phyloP scores from a whole-genome alignment of 2,113 vertebrate species.

The Myxocyprinus asiaticus region DNA sequence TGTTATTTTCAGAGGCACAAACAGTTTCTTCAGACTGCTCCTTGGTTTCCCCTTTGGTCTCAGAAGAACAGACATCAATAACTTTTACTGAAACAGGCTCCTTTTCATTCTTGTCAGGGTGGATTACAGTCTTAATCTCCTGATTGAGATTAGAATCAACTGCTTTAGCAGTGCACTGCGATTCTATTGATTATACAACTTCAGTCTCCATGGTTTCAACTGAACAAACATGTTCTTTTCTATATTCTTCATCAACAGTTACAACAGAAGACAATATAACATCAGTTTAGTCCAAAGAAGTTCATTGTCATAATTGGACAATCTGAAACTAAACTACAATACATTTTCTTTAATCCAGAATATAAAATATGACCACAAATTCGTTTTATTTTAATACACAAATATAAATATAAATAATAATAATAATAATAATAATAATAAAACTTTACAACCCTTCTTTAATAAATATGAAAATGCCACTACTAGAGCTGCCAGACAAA shows the following conservation, averaged over 20 bases:
- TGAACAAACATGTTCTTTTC: conserved; percentile 42
- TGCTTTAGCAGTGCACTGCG: neutral
- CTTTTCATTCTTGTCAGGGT: neutral
- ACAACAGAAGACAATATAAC: neutral
- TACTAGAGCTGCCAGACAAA: no score
- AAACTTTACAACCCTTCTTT: no score
- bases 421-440: no score
- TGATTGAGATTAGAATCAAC: neutral
- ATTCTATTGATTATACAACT: conserved; percentile 9
- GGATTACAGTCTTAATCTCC: neutral
- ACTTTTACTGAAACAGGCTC: neutral
- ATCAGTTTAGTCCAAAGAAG: no score
- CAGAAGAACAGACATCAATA: neutral
- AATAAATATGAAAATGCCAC: no score
- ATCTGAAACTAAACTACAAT: no score
- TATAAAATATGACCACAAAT: no score
- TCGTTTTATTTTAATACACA: no score
- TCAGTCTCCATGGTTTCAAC: conserved; percentile 11
- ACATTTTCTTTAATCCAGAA: no score
- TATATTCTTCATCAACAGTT: conserved; percentile 2
- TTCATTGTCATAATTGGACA: no score
- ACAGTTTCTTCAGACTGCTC: neutral
- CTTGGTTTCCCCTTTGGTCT: neutral
- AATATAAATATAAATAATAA: no score
- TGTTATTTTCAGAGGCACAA: conserved; percentile 3